These are phyloP conservation scores for Mycteria americana DNA, from an alignment of 2,797 vertebrate species.

Conservation along the genomic window DNA sequence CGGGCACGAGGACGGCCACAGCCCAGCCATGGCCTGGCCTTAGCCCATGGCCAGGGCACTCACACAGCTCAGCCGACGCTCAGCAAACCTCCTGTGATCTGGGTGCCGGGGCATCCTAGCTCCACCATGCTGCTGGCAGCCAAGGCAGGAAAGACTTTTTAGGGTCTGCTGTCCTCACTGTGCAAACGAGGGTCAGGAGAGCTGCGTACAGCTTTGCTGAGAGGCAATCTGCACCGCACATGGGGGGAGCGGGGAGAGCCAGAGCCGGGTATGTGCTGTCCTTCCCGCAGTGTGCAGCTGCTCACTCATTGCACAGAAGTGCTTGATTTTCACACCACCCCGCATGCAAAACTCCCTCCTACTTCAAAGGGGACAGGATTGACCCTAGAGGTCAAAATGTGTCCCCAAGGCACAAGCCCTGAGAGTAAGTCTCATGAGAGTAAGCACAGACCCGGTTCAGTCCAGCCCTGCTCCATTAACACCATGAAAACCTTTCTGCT, in stretches of 20 bases:
- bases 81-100: not conserved
- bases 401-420: not conserved
- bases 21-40: not conserved
- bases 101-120: not conserved
- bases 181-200: not conserved
- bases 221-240: not conserved
- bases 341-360: not conserved
- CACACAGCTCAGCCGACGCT: accelerated
- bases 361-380: constrained; percentile 14
- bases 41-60: not conserved
- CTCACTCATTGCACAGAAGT: not conserved
- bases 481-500: constrained; percentile 23
- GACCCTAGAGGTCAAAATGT: constrained; percentile 12
- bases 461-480: not conserved
- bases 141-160: not conserved
- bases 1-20: accelerated
- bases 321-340: not conserved
- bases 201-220: not conserved
- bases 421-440: not conserved
- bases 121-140: not conserved
- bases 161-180: not conserved
- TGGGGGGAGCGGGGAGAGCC: not conserved
- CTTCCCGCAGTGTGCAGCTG: constrained; percentile 7
- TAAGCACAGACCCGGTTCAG: not conserved
- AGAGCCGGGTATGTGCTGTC: not conserved